Percentiles rank a stretch among this genome's conserved stretches.
phyloP scores from a whole-genome alignment of 1,140 invertebrate genomes.

The Lepidotrigona ventralis region DNA sequence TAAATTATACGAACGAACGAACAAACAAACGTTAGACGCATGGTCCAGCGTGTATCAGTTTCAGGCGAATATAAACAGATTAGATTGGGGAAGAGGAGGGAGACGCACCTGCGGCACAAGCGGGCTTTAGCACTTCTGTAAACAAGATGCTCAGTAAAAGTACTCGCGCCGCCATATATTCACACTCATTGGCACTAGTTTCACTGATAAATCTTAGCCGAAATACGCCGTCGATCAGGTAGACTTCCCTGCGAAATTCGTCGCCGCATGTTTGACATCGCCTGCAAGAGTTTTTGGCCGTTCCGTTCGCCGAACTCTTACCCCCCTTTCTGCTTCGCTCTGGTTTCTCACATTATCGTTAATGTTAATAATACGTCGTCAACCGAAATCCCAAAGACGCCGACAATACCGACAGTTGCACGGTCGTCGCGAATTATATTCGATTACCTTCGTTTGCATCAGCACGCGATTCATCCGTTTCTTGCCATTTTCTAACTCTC shows the following conservation, averaged over 20 bases:
- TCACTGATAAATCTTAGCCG: conserved; percentile 64
- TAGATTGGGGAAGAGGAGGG: conserved; percentile 10
- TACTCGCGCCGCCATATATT: conserved; percentile 80
- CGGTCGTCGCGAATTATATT: conserved; percentile 24
- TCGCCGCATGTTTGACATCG: conserved; percentile 67
- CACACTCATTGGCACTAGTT: conserved; percentile 73
- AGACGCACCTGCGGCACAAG: conserved; percentile 75
- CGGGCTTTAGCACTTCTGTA: conserved; percentile 78
- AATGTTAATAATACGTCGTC: conserved; percentile 2
- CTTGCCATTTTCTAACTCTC: conserved; percentile 50
- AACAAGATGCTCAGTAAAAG: conserved; percentile 79
- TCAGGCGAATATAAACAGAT: conserved; percentile 46
- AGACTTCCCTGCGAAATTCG: conserved; percentile 48
- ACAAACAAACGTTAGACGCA: conserved; percentile 40
- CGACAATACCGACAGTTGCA: conserved; percentile 32
- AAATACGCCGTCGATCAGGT: conserved; percentile 55
- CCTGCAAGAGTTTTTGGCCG: conserved; percentile 51
- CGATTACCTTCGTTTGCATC: conserved; percentile 46
- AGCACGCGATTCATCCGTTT: conserved; percentile 59
- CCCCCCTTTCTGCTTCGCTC: conserved; percentile 21
- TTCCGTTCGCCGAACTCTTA: conserved; percentile 55
- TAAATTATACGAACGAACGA: background rate
- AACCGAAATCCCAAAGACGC: conserved; percentile 18
- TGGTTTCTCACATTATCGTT: conserved; percentile 52
- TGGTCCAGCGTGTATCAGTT: conserved; percentile 34